Conservation (phyloP, 2,797 vertebrate species). For the Crypturellus tataupa region DNA sequence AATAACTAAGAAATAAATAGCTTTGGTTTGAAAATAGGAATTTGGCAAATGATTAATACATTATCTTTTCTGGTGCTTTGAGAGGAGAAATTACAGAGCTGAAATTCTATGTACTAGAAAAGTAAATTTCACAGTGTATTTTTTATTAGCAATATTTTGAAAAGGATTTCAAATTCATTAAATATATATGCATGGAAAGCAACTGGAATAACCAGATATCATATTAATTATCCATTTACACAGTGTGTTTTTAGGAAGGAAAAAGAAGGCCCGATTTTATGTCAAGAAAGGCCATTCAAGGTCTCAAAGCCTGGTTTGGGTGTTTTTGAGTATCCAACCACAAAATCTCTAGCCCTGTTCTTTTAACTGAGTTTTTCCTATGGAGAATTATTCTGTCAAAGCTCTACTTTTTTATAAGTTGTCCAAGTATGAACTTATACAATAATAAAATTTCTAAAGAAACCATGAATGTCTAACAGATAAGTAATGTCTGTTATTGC, state of each 20-base stretch:
- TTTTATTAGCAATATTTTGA: neutral
- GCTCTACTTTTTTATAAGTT: conserved; percentile 53
- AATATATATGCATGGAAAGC: neutral
- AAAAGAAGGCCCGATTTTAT: neutral
- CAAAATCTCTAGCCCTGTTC: neutral
- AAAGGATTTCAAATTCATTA: conserved; percentile 10
- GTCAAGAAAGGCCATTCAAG: neutral
- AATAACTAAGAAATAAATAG: neutral
- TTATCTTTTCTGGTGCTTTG: neutral
- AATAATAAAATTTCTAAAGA: conserved; percentile 59
- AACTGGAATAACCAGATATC: conserved; percentile 8
- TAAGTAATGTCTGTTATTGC: conserved; percentile 23
- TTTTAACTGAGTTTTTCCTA: conserved; percentile 32
- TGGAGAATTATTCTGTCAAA: conserved; percentile 8
- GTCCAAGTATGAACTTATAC: conserved; percentile 47
- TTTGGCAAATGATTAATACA: neutral
- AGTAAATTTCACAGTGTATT: neutral
- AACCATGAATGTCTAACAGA: conserved; percentile 31
- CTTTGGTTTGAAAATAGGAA: conserved; percentile 28
- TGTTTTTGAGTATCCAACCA: neutral
- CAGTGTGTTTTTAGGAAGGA: conserved; percentile 1
- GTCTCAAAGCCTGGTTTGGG: conserved; percentile 8
- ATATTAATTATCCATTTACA: neutral
- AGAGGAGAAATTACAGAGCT: neutral
- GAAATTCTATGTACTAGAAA: neutral